phyloP scores from a whole-genome alignment of 2,797 vertebrate species.

The Eupleurogrammus muticus region DNA sequence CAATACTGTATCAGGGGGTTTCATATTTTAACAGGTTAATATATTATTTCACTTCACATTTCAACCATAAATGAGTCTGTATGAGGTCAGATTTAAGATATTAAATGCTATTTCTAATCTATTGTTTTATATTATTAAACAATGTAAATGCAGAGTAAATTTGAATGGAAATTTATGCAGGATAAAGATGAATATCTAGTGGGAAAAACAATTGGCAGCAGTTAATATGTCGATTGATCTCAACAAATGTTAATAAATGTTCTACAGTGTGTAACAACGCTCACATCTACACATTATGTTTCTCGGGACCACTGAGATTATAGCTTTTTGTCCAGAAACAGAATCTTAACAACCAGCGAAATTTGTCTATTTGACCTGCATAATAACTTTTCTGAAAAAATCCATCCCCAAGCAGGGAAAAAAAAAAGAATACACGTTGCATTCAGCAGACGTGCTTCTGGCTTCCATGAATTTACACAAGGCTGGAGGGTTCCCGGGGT shows the following conservation, averaged over 20 bases:
- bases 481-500: background rate
- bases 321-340: background rate
- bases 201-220: background rate
- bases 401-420: background rate
- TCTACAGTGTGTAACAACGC: background rate
- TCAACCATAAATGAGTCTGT: too few species aligned
- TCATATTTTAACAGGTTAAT: too few species aligned
- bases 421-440: background rate
- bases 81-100: background rate
- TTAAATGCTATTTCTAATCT: background rate
- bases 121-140: too few species aligned
- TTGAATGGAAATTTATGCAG: background rate
- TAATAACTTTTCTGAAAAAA: background rate
- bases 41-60: too few species aligned
- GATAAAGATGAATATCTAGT: background rate
- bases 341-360: background rate
- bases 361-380: background rate
- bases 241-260: background rate
- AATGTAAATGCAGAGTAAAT: background rate
- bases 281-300: background rate
- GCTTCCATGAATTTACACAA: background rate
- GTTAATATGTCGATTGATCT: background rate
- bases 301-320: background rate
- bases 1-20: too few species aligned
- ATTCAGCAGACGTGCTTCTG: background rate